These are phyloP conservation scores for Dorcus parallelipipedus DNA, from an alignment of 2,888 invertebrate genomes.

Conservation along the genomic window DNA sequence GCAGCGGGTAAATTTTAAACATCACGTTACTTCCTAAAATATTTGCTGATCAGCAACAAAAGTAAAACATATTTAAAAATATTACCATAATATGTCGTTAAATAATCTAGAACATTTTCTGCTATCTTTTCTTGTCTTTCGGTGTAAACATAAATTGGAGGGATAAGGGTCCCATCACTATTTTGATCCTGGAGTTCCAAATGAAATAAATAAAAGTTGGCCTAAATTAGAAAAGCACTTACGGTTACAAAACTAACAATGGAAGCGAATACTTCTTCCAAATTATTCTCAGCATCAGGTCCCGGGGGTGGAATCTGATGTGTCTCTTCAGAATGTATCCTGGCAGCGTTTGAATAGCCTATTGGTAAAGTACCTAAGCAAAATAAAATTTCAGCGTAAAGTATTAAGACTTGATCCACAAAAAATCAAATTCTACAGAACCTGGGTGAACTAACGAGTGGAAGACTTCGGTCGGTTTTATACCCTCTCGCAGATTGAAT, in stretches of 20 bases:
- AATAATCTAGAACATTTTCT: conserved; percentile 35
- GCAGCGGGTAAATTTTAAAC: conserved; percentile 37
- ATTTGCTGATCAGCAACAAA: conserved; percentile 19
- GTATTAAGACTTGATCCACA: neutral
- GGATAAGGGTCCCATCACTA: conserved; percentile 23
- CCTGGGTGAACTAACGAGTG: conserved; percentile 49
- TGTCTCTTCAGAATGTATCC: conserved; percentile 41
- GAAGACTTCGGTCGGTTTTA: conserved; percentile 42
- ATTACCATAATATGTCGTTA: conserved; percentile 28
- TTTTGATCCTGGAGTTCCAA: conserved; percentile 16
- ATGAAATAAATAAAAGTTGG: neutral
- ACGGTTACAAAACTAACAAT: conserved; percentile 2
- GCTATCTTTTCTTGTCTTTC: conserved; percentile 37
- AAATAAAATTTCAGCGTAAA: neutral
- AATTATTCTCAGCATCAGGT: conserved; percentile 2
- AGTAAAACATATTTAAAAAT: conserved; percentile 28
- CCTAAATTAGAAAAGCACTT: neutral
- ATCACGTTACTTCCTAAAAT: conserved; percentile 36
- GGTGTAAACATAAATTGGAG: conserved; percentile 48
- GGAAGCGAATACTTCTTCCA: conserved; percentile 33
- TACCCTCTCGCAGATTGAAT: conserved; percentile 50
- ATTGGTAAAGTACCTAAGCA: conserved; percentile 36
- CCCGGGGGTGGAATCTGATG: conserved; percentile 50
- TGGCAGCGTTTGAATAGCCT: conserved; percentile 49
- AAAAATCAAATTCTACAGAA: conserved; percentile 25